These are phyloP conservation scores for Campaea margaritaria DNA, from an alignment of 2,888 invertebrate species.

Conservation along the genomic window DNA sequence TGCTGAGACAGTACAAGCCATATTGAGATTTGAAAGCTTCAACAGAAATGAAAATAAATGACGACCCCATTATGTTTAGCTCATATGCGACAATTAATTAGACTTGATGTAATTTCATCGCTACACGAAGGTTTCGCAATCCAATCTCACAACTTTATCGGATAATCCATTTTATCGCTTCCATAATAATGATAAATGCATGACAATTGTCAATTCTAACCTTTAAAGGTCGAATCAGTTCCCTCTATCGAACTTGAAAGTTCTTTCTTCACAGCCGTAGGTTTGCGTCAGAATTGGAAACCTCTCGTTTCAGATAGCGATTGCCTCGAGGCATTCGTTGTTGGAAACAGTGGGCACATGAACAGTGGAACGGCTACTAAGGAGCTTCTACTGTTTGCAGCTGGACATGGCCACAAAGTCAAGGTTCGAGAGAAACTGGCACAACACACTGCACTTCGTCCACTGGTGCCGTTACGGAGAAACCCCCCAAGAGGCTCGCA, in stretches of 20 bases:
- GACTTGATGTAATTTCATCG: conserved; percentile 41
- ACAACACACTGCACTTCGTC: conserved; percentile 88
- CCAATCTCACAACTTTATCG: conserved; percentile 21
- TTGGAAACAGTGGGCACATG: conserved; percentile 74
- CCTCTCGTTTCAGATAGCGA: conserved; percentile 84
- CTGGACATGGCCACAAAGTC: conserved; percentile 85
- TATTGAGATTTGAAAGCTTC: conserved; percentile 44
- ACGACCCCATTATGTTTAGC: conserved; percentile 42
- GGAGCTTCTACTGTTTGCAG: conserved; percentile 85
- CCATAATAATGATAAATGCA: conserved; percentile 48
- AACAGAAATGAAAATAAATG: conserved; percentile 54
- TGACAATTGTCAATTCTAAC: conserved; percentile 52
- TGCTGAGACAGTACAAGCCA: conserved; percentile 19
- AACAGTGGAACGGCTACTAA: conserved; percentile 77
- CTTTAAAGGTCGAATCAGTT: conserved; percentile 58
- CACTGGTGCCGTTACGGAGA: conserved; percentile 90
- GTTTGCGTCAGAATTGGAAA: conserved; percentile 82
- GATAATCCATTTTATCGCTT: conserved; percentile 27
- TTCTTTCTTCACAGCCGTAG: conserved; percentile 66
- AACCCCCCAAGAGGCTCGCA: conserved; percentile 87
- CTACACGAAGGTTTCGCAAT: conserved; percentile 36
- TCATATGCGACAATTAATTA: conserved; percentile 41
- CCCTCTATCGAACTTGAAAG: conserved; percentile 56
- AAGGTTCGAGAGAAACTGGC: conserved; percentile 87
- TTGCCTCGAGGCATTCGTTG: conserved; percentile 79